Evolutionary conservation across 2,888 invertebrate genomes (phyloP), one percentile per base, ranked within the genome.

Genomic region (Spodoptera exigua): DNA sequence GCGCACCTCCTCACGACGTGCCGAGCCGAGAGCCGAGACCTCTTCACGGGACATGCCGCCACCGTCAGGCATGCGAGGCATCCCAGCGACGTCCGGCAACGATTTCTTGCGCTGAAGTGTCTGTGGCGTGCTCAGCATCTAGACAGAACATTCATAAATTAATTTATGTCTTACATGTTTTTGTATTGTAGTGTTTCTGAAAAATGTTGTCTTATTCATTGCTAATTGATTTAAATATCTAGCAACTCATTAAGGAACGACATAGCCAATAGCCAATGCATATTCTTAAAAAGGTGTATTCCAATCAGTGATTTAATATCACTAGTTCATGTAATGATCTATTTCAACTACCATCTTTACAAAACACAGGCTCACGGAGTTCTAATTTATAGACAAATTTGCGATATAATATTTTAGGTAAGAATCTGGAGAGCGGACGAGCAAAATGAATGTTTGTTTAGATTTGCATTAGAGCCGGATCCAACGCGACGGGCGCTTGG

Each of bases 61-160:
- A 96, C 96, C 96, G 78, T 97, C 96, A 58, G 96, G 96, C 76
- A 97, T 96, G 61, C 97, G 96, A 59, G 98, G 97, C 89, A 98
- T 95, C 69, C 96, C 96, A 83, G 97, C 97, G 84, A 98, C 97
- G 94, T 99, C 99, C 53, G 99, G 99, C 93, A 99, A 96, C 78
- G 99, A 99, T 93, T 99, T 99, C 95, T 99, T 98, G 80, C 98
- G 96, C 93, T 98, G 98, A 81, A 98, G 95, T 80, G 97, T 95
- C 87, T 96, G 96, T 86, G 96, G 96, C 76, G 96, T 96, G 86
- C 97, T 97, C 89, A 97, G 92, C 94, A 96, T 97, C 97, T 98
- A 40, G 4, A 27, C 5, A 60, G 53, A 10, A 59, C 7, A 27
- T 27, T 27, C 7, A 5, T 7, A 5, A 27, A 9, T 5, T 9